A percentile compares a stretch with the other conserved stretches of the same genome.
These are phyloP conservation scores for Steatornis caripensis DNA, from an alignment of 2,113 vertebrate species.

Conservation along the genomic window DNA sequence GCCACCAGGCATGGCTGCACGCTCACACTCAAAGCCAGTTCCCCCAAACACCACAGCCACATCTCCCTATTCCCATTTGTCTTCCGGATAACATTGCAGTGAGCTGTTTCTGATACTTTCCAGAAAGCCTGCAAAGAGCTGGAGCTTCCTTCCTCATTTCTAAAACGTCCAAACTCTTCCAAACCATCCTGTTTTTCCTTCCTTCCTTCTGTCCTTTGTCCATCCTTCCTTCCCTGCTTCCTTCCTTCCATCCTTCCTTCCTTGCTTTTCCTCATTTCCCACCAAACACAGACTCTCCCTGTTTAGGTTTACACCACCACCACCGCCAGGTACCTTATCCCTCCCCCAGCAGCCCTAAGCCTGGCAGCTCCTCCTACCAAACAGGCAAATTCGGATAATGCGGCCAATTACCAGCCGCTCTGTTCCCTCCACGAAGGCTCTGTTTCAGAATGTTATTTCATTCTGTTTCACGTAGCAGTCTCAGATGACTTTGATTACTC, in stretches of 20 bases:
- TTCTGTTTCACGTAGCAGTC: background rate
- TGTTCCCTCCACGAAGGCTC: background rate
- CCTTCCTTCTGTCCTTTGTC: too few relatives aligned
- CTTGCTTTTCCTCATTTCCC: background rate
- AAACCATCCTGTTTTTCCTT: too few relatives aligned
- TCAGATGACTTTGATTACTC: slow-evolving; percentile 7
- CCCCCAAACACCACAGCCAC: background rate
- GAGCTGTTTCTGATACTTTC: background rate
- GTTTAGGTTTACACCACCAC: background rate
- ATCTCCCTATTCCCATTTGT: background rate
- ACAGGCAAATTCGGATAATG: rapidly evolving
- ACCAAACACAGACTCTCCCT: background rate
- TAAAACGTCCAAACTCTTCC: background rate
- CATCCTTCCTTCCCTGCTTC: too few relatives aligned
- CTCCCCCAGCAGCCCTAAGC: background rate
- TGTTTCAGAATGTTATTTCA: background rate
- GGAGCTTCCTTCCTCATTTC: background rate
- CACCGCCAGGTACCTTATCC: rapidly evolving
- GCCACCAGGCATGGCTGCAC: background rate
- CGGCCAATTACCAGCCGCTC: background rate
- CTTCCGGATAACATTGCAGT: background rate
- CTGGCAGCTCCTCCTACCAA: background rate
- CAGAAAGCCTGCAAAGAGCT: background rate
- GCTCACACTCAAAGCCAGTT: background rate
- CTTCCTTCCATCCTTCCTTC: background rate